Percentiles rank a stretch among this genome's conserved stretches.
phyloP scores from a whole-genome alignment of 1,140 invertebrate species.

The Drosophila jambulina region DNA sequence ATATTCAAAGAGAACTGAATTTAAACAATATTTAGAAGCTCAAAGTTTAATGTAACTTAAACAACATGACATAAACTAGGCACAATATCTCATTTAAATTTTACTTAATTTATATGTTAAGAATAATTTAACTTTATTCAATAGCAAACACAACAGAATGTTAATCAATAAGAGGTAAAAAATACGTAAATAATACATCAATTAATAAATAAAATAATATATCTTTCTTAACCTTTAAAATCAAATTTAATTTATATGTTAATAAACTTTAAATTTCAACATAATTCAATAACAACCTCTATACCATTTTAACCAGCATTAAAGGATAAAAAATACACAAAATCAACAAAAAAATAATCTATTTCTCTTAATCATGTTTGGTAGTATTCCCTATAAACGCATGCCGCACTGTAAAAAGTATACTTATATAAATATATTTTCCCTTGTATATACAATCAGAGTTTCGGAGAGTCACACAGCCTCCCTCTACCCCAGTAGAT shows the following conservation, averaged over 20 bases:
- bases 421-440: conserved; percentile 46
- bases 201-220: background rate
- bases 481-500: conserved; percentile 4
- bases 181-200: background rate
- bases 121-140: background rate
- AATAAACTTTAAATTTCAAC: background rate
- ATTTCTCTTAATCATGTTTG: background rate
- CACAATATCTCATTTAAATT: background rate
- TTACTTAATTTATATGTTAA: background rate
- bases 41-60: background rate
- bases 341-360: background rate
- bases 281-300: background rate
- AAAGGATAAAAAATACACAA: background rate
- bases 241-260: no score
- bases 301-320: rapidly evolving
- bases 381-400: background rate
- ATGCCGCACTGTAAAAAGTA: conserved; percentile 23
- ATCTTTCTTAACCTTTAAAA: background rate
- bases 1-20: background rate
- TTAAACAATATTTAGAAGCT: background rate
- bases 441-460: conserved; percentile 55
- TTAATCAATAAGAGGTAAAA: no score
- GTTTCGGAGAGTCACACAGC: conserved; percentile 56
- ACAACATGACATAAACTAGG: background rate
- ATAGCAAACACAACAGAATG: no score